phyloP scores from a whole-genome alignment of 2,113 vertebrate genomes.

The Atractosteus spatula region DNA sequence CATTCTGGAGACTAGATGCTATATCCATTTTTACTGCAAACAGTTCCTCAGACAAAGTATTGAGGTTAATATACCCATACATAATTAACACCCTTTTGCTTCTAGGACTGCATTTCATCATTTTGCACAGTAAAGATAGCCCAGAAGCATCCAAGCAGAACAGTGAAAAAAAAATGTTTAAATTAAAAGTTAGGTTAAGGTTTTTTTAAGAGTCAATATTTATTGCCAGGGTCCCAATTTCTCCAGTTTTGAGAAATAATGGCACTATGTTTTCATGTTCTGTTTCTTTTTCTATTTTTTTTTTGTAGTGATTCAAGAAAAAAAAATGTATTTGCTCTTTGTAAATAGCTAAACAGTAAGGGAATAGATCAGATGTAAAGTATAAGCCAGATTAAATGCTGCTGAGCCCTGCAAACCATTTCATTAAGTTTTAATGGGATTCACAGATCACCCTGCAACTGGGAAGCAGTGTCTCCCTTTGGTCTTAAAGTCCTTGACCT shows the following conservation, averaged over 20 bases:
- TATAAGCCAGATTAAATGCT: conserved; percentile 7
- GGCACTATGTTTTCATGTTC: conserved; percentile 26
- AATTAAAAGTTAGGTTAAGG: conserved; percentile 10
- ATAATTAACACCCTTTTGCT: conserved; percentile 56
- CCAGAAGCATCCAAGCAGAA: not conserved
- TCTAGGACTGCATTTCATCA: conserved; percentile 31
- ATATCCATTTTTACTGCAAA: conserved; percentile 39
- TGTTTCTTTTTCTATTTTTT: conserved; percentile 11
- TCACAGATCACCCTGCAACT: conserved; percentile 51
- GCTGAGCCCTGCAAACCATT: conserved; percentile 26
- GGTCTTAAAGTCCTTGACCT: conserved; percentile 39
- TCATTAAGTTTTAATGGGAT: conserved; percentile 58
- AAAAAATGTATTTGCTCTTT: conserved; percentile 15
- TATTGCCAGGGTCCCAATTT: not conserved
- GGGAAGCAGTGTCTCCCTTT: conserved; percentile 34
- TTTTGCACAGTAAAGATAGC: conserved; percentile 10
- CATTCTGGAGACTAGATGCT: conserved; percentile 30
- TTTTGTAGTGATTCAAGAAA: not conserved
- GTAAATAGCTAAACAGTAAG: conserved; percentile 10
- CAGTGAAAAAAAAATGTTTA: not conserved
- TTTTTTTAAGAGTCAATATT: conserved; percentile 7
- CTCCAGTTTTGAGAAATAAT: conserved; percentile 16
- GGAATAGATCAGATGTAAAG: conserved; percentile 7
- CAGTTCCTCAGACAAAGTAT: conserved; percentile 43
- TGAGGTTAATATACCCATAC: conserved; percentile 62